These are phyloP conservation scores for Scomber colias DNA, from an alignment of 2,113 vertebrate species.

Conservation along the genomic window DNA sequence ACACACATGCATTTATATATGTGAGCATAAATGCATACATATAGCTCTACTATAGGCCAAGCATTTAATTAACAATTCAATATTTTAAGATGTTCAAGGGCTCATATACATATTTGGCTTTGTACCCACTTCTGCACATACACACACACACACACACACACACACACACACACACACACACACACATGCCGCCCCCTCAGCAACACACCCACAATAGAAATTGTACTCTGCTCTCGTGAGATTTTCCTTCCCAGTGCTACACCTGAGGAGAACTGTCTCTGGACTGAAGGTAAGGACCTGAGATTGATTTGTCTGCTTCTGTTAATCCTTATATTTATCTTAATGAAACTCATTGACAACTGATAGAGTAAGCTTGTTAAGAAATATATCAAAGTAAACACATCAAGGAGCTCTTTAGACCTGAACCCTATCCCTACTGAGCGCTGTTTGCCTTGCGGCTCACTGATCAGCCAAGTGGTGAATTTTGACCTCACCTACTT, in stretches of 20 bases:
- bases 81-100: slow-evolving; percentile 4
- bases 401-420: not conserved
- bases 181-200: slow-evolving; percentile 16
- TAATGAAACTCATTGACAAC: not conserved
- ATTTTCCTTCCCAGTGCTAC: slow-evolving; percentile 37
- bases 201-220: slow-evolving; percentile 63
- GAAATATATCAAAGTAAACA: too few species aligned
- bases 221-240: slow-evolving; percentile 62
- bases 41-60: not conserved
- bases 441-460: not conserved
- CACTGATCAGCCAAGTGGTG: slow-evolving; percentile 5
- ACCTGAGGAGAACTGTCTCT: slow-evolving; percentile 49
- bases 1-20: not conserved
- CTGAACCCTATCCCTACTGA: not conserved
- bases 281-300: slow-evolving; percentile 63
- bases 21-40: not conserved
- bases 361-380: not conserved
- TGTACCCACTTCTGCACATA: slow-evolving; percentile 4
- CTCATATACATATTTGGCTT: slow-evolving; percentile 6
- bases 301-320: not conserved
- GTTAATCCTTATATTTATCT: too few species aligned
- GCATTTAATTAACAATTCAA: not conserved
- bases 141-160: not conserved
- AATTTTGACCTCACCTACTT: slow-evolving; percentile 34
- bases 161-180: slow-evolving; percentile 2